phyloP scores from a whole-genome alignment of 2,113 vertebrate species.

The Baryphthengus martii region DNA sequence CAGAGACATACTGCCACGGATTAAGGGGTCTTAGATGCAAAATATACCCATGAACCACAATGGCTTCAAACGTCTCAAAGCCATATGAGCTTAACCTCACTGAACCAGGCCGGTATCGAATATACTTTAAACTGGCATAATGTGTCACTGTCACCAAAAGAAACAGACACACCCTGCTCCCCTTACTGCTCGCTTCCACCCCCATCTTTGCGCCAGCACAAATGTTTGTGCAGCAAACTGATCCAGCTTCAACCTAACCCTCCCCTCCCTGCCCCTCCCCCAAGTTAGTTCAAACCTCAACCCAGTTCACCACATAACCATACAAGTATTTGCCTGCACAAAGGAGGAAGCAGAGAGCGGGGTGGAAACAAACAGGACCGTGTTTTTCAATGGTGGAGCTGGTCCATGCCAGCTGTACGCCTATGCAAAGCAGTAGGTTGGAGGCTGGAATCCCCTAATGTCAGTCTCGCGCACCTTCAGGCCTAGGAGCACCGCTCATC shows the following conservation, averaged over 20 bases:
- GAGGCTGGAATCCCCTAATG: background rate
- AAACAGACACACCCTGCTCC: conserved; percentile 33
- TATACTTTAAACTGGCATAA: background rate
- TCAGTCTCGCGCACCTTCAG: background rate
- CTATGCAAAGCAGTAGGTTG: background rate
- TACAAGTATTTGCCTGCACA: conserved; percentile 52
- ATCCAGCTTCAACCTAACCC: conserved; percentile 4
- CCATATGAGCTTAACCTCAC: background rate
- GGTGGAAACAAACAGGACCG: conserved; percentile 14
- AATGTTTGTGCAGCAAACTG: conserved; percentile 63
- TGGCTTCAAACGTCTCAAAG: background rate
- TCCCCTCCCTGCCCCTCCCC: conserved; percentile 40
- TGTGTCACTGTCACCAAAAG: conserved; percentile 11
- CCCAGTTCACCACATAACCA: conserved; percentile 33
- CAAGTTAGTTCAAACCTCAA: background rate
- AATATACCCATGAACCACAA: background rate
- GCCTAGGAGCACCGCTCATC: accelerated
- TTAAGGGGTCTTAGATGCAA: background rate
- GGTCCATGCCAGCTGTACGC: background rate
- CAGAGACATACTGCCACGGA: background rate
- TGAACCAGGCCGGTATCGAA: background rate
- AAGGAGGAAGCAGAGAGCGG: conserved; percentile 26
- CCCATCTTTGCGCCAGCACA: conserved; percentile 28
- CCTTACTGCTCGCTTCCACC: conserved; percentile 45
- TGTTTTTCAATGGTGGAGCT: conserved; percentile 43